These are phyloP conservation scores for Linnaemya vulpina DNA, from an alignment of 2,888 invertebrate species.

Conservation along the genomic window DNA sequence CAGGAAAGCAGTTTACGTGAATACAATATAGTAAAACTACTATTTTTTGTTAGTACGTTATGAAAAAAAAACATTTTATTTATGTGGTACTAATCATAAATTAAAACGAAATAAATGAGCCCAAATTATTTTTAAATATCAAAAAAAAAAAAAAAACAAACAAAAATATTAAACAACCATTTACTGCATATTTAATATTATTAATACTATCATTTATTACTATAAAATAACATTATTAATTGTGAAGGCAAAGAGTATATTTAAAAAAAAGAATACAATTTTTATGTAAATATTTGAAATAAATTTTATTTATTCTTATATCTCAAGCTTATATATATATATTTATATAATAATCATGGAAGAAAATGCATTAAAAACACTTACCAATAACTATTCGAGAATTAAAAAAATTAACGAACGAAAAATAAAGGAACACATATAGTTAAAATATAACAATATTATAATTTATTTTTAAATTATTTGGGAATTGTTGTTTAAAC, in stretches of 20 bases:
- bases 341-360: conserved; percentile 52
- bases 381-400: conserved; percentile 51
- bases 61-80: conserved; percentile 9
- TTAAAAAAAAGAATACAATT: conserved; percentile 36
- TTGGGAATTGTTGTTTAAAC: no score
- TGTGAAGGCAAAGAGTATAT: conserved; percentile 45
- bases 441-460: conserved; percentile 30
- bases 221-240: conserved; percentile 46
- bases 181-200: conserved; percentile 56
- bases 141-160: conserved; percentile 32
- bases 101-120: conserved; percentile 9
- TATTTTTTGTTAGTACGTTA: neutral
- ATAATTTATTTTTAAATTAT: no score
- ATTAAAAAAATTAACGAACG: conserved; percentile 22
- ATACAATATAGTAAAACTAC: neutral
- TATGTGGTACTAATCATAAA: conserved; percentile 41
- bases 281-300: conserved; percentile 65
- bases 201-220: conserved; percentile 51
- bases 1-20: neutral
- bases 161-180: conserved; percentile 39
- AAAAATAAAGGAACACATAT: conserved; percentile 1
- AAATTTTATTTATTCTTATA: conserved; percentile 67
- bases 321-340: conserved; percentile 62
- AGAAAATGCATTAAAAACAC: conserved; percentile 28
- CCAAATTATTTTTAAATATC: conserved; percentile 60